phyloP scores from a whole-genome alignment of 2,113 vertebrate species.

The Cyrtonyx montezumae region DNA sequence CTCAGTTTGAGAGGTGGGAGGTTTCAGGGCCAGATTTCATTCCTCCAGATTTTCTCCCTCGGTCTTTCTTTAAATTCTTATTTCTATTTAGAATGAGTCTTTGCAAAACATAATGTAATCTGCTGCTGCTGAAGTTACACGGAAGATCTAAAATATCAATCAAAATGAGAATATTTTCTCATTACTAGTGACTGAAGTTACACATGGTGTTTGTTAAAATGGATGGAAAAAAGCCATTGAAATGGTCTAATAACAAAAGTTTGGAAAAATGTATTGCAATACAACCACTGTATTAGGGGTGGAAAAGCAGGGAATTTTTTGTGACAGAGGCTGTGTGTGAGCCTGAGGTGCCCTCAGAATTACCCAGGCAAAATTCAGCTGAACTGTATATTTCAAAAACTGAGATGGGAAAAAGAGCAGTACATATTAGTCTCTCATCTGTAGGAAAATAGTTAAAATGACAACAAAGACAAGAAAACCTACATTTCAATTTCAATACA shows the following conservation, averaged over 20 bases:
- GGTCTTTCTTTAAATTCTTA: background rate
- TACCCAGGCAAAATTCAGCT: constrained; percentile 43
- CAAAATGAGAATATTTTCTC: background rate
- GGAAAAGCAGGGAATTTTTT: background rate
- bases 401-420: background rate
- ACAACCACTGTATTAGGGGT: background rate
- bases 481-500: constrained; percentile 76
- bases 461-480: constrained; percentile 72
- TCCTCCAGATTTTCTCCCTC: background rate
- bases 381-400: constrained; percentile 47
- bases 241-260: background rate
- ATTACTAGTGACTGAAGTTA: background rate
- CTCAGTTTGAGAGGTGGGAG: background rate
- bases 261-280: constrained; percentile 18
- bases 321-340: background rate
- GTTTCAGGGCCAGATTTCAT: background rate
- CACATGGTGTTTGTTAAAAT: background rate
- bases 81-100: background rate
- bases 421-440: constrained; percentile 60
- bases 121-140: background rate
- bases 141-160: background rate
- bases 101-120: background rate
- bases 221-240: background rate
- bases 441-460: constrained; percentile 74
- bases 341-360: constrained; percentile 30